A percentile compares a stretch with the other conserved stretches of the same genome.
Conservation (phyloP, 2,113 vertebrate species). For the Myodes glareolus region DNA sequence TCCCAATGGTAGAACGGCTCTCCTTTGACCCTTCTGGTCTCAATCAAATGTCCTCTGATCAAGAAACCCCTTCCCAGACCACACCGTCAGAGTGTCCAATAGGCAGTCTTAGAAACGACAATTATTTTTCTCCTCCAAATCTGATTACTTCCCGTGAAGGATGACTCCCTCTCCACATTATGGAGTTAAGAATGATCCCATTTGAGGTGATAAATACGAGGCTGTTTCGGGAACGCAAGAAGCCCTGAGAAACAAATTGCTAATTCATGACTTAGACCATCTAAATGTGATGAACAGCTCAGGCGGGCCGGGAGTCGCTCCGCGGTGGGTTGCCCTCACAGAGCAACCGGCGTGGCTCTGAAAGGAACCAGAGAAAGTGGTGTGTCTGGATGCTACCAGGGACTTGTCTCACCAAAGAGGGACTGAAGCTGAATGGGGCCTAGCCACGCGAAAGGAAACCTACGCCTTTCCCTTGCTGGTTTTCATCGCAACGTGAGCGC, state of each 20-base stretch:
- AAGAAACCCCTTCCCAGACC: conserved; percentile 47
- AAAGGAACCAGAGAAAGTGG: background rate
- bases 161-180: conserved; percentile 63
- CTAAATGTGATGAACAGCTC: conserved; percentile 24
- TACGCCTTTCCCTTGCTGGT: background rate
- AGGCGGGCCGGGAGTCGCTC: background rate
- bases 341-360: background rate
- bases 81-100: conserved; percentile 54
- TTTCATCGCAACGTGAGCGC: background rate
- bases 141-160: conserved; percentile 69
- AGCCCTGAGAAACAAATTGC: conserved; percentile 73
- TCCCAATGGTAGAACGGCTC: background rate
- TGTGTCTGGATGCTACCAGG: background rate
- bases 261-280: conserved; percentile 63
- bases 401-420: background rate
- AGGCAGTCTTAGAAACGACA: conserved; percentile 65
- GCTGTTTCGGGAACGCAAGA: conserved; percentile 52
- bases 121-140: conserved; percentile 69
- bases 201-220: conserved; percentile 71
- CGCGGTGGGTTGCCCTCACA: background rate
- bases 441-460: background rate
- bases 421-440: background rate
- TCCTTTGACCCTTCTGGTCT: background rate
- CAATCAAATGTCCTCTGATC: conserved; percentile 60
- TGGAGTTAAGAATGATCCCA: conserved; percentile 75